phyloP scores from a whole-genome alignment of 2,113 vertebrate genomes.

The Rutilus rutilus region DNA sequence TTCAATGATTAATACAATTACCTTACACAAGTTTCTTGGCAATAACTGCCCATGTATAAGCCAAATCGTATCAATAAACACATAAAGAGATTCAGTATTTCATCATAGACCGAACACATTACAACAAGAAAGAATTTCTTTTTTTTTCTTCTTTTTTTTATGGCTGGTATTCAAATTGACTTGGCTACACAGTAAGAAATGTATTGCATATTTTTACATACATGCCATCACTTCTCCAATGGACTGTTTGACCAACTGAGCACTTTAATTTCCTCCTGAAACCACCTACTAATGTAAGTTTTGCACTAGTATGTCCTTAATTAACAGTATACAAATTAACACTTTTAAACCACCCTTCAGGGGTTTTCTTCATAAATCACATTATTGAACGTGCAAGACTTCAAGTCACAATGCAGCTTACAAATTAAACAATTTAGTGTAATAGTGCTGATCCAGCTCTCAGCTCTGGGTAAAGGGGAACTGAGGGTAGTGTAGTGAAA shows the following conservation, averaged over 20 bases:
- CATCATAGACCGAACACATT: neutral
- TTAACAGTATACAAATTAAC: neutral
- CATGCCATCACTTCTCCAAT: neutral
- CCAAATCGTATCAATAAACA: neutral
- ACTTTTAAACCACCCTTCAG: neutral
- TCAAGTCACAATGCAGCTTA: neutral
- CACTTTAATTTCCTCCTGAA: neutral
- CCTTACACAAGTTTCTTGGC: neutral
- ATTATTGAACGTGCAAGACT: neutral
- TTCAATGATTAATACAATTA: slow-evolving; percentile 12
- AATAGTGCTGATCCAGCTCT: slow-evolving; percentile 3
- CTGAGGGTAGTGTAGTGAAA: neutral
- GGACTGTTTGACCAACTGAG: neutral
- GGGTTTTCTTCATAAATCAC: slow-evolving; percentile 1
- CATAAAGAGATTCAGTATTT: neutral
- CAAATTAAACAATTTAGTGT: slow-evolving; percentile 19
- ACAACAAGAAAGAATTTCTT: neutral
- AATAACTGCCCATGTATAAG: neutral
- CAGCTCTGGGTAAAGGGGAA: neutral
- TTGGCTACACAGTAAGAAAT: neutral
- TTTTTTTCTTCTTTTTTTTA: neutral
- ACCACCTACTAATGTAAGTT: neutral
- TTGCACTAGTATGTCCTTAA: neutral
- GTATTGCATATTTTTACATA: slow-evolving; percentile 1
- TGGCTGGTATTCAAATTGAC: neutral